A percentile compares a stretch with the other conserved stretches of the same genome.
These are phyloP conservation scores for Malacosoma neustria DNA, from an alignment of 2,888 invertebrate species.

Conservation along the genomic window DNA sequence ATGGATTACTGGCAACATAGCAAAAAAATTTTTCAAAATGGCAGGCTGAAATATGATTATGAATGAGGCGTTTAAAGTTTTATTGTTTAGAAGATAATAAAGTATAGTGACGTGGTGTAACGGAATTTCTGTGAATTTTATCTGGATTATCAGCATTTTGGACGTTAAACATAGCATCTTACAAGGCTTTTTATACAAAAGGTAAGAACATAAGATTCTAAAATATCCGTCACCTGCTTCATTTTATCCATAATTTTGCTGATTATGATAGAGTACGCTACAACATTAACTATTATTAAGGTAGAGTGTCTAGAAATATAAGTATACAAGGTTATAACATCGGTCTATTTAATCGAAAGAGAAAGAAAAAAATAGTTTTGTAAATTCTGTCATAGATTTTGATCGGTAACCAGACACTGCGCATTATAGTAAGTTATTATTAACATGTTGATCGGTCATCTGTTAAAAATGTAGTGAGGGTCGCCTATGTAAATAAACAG, in stretches of 20 bases:
- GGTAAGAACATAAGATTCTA: constrained; percentile 68
- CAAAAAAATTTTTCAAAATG: constrained; percentile 48
- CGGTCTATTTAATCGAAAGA: constrained; percentile 4
- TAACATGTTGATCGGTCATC: constrained; percentile 39
- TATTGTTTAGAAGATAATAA: constrained; percentile 37
- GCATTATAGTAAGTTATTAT: constrained; percentile 49
- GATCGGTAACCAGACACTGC: constrained; percentile 58
- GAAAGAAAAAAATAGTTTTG: constrained; percentile 22
- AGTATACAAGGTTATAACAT: constrained; percentile 4
- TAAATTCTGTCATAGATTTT: constrained; percentile 30
- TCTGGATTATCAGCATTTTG: constrained; percentile 1
- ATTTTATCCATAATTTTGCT: constrained; percentile 34
- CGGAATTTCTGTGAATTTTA: constrained; percentile 24
- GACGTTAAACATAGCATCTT: background rate
- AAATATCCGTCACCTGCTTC: constrained; percentile 46
- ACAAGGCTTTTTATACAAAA: constrained; percentile 19
- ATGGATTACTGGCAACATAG: constrained; percentile 32
- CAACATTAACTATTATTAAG: constrained; percentile 10
- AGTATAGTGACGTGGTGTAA: constrained; percentile 59
- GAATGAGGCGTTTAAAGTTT: constrained; percentile 9
- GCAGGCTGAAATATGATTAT: constrained; percentile 43
- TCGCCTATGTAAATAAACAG: background rate
- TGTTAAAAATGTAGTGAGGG: constrained; percentile 1
- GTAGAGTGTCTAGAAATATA: constrained; percentile 5
- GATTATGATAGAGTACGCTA: constrained; percentile 15